A percentile compares a stretch with the other conserved stretches of the same genome.
These are phyloP conservation scores for Meloidogyne hapla DNA, from an alignment of 1,140 invertebrate species.

Conservation along the genomic window DNA sequence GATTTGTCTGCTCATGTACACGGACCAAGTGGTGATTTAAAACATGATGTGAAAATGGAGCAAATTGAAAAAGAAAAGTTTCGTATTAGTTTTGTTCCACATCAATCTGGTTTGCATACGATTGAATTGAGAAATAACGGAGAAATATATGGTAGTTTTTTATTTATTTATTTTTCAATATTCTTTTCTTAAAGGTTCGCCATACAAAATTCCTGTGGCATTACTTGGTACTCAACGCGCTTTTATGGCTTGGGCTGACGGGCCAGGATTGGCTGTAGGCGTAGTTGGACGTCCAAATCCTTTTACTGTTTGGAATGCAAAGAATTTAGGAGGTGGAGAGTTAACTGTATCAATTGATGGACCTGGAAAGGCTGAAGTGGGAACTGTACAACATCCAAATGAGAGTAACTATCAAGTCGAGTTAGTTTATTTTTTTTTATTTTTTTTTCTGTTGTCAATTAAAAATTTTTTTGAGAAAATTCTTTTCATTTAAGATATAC, in stretches of 20 bases:
- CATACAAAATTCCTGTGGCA: constrained; percentile 37
- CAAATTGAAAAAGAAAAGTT: constrained; percentile 31
- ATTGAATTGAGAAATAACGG: constrained; percentile 28
- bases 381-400: constrained; percentile 17
- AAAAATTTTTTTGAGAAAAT: neutral
- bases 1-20: neutral
- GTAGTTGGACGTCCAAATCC: constrained; percentile 26
- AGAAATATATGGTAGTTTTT: constrained; percentile 30
- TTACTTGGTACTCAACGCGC: constrained; percentile 32
- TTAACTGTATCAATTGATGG: constrained; percentile 34
- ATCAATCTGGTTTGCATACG: constrained; percentile 30
- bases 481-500: constrained; percentile 30
- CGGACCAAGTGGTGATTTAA: constrained; percentile 15
- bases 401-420: constrained; percentile 7
- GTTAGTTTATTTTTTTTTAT: neutral
- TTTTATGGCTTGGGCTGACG: constrained; percentile 28
- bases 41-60: constrained; percentile 11
- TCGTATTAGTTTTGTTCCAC: constrained; percentile 26
- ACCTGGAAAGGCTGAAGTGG: constrained; percentile 34
- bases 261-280: constrained; percentile 24
- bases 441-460: neutral
- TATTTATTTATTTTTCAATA: constrained; percentile 12
- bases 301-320: constrained; percentile 26
- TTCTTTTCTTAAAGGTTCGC: constrained; percentile 26
- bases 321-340: constrained; percentile 33